phyloP scores from a whole-genome alignment of 2,888 invertebrate genomes.

The Syrphus vitripennis region DNA sequence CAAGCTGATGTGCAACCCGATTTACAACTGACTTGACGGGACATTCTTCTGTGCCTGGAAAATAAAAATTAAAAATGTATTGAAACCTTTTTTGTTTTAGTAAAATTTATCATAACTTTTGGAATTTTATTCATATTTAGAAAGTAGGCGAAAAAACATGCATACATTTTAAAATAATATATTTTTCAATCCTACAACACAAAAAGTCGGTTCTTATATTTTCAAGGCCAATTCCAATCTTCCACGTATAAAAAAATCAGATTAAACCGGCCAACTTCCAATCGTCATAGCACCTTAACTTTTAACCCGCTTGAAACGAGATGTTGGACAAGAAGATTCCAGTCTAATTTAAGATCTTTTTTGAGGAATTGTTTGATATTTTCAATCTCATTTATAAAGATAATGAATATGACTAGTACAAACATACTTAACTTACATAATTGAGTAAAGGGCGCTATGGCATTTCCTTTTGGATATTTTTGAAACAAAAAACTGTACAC shows the following conservation, averaged over 20 bases:
- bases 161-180: too few relatives aligned
- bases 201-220: not conserved
- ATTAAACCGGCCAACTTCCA: not conserved
- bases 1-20: constrained; percentile 86
- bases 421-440: too few relatives aligned
- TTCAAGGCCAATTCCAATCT: too few relatives aligned
- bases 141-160: too few relatives aligned
- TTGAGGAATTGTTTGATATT: not conserved
- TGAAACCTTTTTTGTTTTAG: not conserved
- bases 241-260: too few relatives aligned
- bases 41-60: constrained; percentile 86
- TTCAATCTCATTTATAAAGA: not conserved
- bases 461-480: too few relatives aligned
- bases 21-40: constrained; percentile 87
- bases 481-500: too few relatives aligned
- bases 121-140: too few relatives aligned
- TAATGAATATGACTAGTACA: not conserved
- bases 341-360: not conserved
- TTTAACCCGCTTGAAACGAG: not conserved
- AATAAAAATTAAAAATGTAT: constrained; percentile 73
- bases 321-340: not conserved
- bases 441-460: too few relatives aligned
- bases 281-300: not conserved
- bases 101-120: too few relatives aligned
- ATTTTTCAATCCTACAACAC: not conserved